These are phyloP conservation scores for Diabrotica virgifera DNA, from an alignment of 1,140 invertebrate species.

Conservation along the genomic window DNA sequence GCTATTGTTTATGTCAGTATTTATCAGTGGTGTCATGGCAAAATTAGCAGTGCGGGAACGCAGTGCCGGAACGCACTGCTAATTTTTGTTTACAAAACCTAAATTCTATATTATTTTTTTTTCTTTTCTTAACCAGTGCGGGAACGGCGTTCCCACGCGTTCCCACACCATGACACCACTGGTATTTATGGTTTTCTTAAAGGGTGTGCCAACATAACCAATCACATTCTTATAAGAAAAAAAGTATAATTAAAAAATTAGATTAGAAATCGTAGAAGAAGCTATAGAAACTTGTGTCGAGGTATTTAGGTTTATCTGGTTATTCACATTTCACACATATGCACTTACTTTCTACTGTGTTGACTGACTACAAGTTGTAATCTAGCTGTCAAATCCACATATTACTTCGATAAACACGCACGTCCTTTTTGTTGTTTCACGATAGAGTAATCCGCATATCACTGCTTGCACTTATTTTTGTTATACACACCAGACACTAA, in stretches of 20 bases:
- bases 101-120: too few species aligned
- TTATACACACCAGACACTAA: not conserved
- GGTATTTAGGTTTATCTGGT: constrained; percentile 10
- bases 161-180: too few species aligned
- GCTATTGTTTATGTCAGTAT: not conserved
- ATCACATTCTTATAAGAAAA: not conserved
- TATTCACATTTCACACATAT: constrained; percentile 11
- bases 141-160: too few species aligned
- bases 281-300: constrained; percentile 12
- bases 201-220: constrained; percentile 15
- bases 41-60: too few species aligned
- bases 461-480: not conserved
- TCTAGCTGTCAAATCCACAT: constrained; percentile 24
- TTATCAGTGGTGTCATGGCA: too few species aligned
- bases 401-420: constrained; percentile 6
- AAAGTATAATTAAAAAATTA: not conserved
- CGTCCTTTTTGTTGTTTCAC: not conserved
- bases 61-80: too few species aligned
- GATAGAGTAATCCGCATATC: not conserved
- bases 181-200: constrained; percentile 4
- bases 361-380: constrained; percentile 11
- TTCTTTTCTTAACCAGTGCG: too few species aligned
- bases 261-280: constrained; percentile 16
- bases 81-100: too few species aligned
- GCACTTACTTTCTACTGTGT: constrained; percentile 24